phyloP scores from a whole-genome alignment of 2,797 vertebrate genomes.

The Myotis planiceps region DNA sequence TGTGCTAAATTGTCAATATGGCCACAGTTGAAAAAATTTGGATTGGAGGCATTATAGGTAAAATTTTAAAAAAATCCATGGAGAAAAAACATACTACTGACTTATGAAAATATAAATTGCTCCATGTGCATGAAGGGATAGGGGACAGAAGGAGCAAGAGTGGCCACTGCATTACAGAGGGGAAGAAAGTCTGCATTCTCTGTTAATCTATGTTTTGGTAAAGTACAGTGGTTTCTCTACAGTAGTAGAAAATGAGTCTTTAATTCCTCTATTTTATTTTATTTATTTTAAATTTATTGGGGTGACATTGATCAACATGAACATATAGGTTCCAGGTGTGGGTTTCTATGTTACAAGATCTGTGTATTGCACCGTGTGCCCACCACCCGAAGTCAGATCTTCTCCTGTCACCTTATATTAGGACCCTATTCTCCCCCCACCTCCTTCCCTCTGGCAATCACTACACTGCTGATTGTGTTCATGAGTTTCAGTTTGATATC shows the following conservation, averaged over 20 bases:
- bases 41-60: neutral
- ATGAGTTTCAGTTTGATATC: no score
- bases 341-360: no score
- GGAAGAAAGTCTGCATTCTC: neutral
- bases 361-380: no score
- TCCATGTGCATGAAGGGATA: neutral
- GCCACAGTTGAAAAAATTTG: neutral
- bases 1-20: neutral
- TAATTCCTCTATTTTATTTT: neutral
- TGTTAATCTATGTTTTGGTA: neutral
- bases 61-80: neutral
- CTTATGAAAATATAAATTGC: neutral
- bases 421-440: no score
- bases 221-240: neutral
- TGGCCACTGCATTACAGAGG: neutral
- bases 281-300: no score
- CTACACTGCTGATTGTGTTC: no score
- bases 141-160: neutral
- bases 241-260: neutral
- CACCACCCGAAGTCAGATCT: no score
- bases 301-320: no score
- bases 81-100: neutral
- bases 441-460: no score
- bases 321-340: no score
- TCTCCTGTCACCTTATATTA: no score